These are phyloP conservation scores for Serinus canaria DNA, from an alignment of 2,113 vertebrate species.

Conservation along the genomic window DNA sequence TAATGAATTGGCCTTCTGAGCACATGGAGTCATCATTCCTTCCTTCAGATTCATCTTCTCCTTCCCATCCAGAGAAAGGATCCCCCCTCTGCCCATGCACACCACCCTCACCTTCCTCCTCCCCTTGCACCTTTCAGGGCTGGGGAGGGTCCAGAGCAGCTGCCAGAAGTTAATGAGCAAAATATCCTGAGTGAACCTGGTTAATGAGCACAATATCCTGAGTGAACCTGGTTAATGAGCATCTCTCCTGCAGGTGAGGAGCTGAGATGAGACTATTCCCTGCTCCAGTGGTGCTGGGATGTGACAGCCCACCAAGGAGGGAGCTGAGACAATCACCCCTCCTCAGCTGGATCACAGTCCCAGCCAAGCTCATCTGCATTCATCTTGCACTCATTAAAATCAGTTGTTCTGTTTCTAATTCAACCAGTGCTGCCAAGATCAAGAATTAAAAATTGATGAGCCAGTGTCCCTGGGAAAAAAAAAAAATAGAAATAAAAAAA, in stretches of 20 bases:
- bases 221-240: not conserved
- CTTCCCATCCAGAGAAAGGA: not conserved
- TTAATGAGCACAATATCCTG: not conserved
- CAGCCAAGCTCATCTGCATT: constrained; percentile 44
- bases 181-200: not conserved
- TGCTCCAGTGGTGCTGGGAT: not conserved
- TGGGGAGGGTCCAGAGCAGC: not conserved
- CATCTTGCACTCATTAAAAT: constrained; percentile 45
- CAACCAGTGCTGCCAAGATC: not conserved
- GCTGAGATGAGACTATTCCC: not conserved
- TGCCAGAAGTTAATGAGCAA: not conserved
- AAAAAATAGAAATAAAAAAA: not conserved
- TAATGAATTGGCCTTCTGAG: too few relatives aligned
- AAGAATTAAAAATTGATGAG: constrained; percentile 35
- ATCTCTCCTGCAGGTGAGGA: not conserved
- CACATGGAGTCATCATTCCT: too few relatives aligned
- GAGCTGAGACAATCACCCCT: not conserved
- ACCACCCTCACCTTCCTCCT: not conserved
- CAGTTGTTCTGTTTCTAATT: constrained; percentile 35
- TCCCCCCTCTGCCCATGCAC: not conserved
- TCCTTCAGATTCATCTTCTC: not conserved
- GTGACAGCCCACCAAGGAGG: not conserved
- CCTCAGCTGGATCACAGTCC: not conserved
- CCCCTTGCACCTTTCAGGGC: not conserved
- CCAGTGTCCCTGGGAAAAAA: not conserved